Base-by-base conservation (phyloP, 2,888 invertebrate species). In the Mycogona germanica region DNA sequence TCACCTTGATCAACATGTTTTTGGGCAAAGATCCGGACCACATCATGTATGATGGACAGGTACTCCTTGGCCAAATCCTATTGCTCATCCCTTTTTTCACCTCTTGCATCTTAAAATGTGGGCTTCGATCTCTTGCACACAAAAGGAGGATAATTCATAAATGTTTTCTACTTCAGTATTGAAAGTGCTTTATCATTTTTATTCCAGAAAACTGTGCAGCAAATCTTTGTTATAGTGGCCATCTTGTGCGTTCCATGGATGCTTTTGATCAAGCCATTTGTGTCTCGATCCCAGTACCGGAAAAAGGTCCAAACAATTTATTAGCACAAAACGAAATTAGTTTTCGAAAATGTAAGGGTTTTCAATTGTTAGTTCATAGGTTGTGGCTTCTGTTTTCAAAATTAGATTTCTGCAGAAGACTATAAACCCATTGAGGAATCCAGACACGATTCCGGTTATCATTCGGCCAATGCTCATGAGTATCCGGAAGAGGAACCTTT, bases 1-100 rank as follows among this genome's bases (percentile, higher is more conserved):
- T 98, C 65, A 91, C 91, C 26, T 92, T 97, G 70, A 98, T 98
- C 73, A 96, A 97, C 75, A 98, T 98, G 98, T 88, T 97, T 64
- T 76, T 98, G 66, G 41, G 55, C 17, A 59, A 60, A 38, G 64
- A 62, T 44, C 58, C 60, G 42, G 54, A 60, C n/a, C 28, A 46
- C 35, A 55, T 56, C 17, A 59, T 64, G 56, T 65, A 62, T 56
- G 21, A 54, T 19, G 62, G 62, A 5, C 64, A 63, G 55, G 62
- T 60, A 52, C n/a, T n/a, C n/a, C n/a, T n/a, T n/a, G n/a, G n/a
- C n/a, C 37, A 19, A n/a, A 56, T 23, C 29, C 14, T 5, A 3
- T 3, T 35, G 25, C 29, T 56, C 5, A 35, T 17, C 14, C 26
- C 29, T n/a, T 35, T 32, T 40, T 53, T 41, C 23, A 9, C 51